A percentile compares a stretch with the other conserved stretches of the same genome.
Conservation (phyloP, 1,140 invertebrate species). For the Gryon sp. region DNA sequence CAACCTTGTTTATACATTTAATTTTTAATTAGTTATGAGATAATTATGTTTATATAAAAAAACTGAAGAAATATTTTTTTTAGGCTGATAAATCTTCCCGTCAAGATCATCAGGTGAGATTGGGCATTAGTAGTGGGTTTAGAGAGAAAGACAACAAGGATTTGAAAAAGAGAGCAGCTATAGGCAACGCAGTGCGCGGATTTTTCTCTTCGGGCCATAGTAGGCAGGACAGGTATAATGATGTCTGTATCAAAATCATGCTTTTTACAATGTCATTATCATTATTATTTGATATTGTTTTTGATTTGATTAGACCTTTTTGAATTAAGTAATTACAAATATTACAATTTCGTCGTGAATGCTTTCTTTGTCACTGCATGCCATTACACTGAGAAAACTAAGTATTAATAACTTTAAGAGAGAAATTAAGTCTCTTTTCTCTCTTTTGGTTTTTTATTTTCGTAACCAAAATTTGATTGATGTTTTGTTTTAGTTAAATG, state of each 20-base stretch:
- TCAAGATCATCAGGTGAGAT: conserved; percentile 73
- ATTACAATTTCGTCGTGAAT: too few relatives aligned
- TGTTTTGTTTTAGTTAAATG: too few relatives aligned
- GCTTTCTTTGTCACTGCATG: too few relatives aligned
- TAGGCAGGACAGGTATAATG: conserved; percentile 80
- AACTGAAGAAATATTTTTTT: conserved; percentile 7
- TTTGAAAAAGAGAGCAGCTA: conserved; percentile 78
- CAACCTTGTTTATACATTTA: too few relatives aligned
- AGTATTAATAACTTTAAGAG: too few relatives aligned
- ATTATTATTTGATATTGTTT: conserved; percentile 63
- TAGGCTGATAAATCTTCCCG: conserved; percentile 71
- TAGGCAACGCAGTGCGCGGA: conserved; percentile 79
- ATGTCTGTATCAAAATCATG: conserved; percentile 80
- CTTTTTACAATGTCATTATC: conserved; percentile 77
- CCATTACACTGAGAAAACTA: conserved; percentile 13
- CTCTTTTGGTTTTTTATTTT: too few relatives aligned
- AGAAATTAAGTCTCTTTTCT: too few relatives aligned
- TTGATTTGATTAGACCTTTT: too few relatives aligned
- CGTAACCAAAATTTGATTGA: too few relatives aligned
- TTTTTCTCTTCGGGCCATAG: conserved; percentile 78
- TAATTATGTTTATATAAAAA: neutral
- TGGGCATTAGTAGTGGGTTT: conserved; percentile 71
- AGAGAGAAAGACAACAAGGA: conserved; percentile 75
- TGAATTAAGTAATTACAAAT: too few relatives aligned
- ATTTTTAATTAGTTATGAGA: neutral